A percentile compares a stretch with the other conserved stretches of the same genome.
phyloP scores from a whole-genome alignment of 64 coral and sea anemone species.

The Actinia tenebrosa region DNA sequence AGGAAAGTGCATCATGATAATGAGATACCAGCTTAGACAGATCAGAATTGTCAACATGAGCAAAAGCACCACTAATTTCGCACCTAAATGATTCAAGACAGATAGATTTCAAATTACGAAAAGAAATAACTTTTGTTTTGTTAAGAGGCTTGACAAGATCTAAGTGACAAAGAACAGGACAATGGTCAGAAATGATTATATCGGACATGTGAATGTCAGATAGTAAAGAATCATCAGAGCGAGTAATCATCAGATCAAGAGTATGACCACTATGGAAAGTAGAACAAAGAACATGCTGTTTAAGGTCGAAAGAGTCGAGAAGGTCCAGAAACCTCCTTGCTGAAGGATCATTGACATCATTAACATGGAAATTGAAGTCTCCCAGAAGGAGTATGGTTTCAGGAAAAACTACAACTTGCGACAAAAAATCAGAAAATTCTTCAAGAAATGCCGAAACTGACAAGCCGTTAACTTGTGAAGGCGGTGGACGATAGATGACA shows the following conservation, averaged over 20 bases:
- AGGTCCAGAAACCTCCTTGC: constrained; percentile 1
- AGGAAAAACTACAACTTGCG: too few relatives aligned
- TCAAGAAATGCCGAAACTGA: too few relatives aligned
- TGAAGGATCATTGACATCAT: background rate
- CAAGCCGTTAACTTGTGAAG: too few relatives aligned
- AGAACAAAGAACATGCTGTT: constrained; percentile 10
- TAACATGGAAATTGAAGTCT: too few relatives aligned
- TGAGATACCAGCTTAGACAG: background rate
- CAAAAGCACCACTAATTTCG: background rate
- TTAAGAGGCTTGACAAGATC: constrained; percentile 4
- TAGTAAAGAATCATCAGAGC: background rate
- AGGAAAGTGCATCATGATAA: background rate
- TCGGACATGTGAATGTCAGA: background rate
- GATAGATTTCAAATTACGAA: background rate
- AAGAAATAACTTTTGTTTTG: background rate
- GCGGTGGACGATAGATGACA: too few relatives aligned
- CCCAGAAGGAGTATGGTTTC: too few relatives aligned
- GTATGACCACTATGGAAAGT: background rate
- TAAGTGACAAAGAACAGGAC: background rate
- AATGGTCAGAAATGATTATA: background rate
- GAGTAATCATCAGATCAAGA: constrained; percentile 16
- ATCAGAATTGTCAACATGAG: background rate
- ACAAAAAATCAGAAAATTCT: too few relatives aligned
- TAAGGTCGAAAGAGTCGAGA: background rate
- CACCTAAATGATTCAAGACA: background rate